These are phyloP conservation scores for Bergia sp. DNA, from an alignment of 92 coral and sea anemone genomes.

Conservation along the genomic window DNA sequence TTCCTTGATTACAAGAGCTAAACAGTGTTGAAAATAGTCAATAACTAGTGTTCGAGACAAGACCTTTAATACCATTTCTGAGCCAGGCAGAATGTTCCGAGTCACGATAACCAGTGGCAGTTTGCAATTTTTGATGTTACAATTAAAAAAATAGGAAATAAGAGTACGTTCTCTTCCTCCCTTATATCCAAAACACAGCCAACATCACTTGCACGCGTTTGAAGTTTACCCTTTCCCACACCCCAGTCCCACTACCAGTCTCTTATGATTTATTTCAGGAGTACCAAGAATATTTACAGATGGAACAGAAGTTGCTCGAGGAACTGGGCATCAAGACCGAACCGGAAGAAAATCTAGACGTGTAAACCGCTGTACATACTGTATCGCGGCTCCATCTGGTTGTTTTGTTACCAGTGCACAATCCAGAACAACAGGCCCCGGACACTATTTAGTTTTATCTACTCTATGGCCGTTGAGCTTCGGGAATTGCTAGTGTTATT, in stretches of 20 bases:
- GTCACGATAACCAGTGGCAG: no score
- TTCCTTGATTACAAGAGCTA: no score
- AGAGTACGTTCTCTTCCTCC: neutral
- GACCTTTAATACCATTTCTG: no score
- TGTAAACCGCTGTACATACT: conserved; percentile 31
- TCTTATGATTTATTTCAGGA: conserved; percentile 58
- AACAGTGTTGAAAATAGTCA: no score
- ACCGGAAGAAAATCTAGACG: conserved; percentile 61
- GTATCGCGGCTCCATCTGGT: neutral
- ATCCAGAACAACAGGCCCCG: neutral
- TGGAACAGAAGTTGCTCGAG: conserved; percentile 89
- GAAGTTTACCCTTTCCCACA: neutral
- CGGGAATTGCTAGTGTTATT: neutral
- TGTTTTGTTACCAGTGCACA: neutral
- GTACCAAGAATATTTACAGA: conserved; percentile 91
- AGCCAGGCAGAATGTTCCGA: no score
- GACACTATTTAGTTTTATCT: neutral
- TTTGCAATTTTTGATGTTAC: no score
- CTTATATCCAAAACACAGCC: neutral
- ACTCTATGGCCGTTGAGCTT: neutral
- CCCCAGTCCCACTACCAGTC: neutral
- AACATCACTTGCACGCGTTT: neutral
- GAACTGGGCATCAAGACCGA: conserved; percentile 88
- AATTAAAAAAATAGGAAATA: neutral
- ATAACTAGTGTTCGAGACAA: no score